phyloP scores from a whole-genome alignment of 1,140 invertebrate genomes.

The Drusus annulatus region DNA sequence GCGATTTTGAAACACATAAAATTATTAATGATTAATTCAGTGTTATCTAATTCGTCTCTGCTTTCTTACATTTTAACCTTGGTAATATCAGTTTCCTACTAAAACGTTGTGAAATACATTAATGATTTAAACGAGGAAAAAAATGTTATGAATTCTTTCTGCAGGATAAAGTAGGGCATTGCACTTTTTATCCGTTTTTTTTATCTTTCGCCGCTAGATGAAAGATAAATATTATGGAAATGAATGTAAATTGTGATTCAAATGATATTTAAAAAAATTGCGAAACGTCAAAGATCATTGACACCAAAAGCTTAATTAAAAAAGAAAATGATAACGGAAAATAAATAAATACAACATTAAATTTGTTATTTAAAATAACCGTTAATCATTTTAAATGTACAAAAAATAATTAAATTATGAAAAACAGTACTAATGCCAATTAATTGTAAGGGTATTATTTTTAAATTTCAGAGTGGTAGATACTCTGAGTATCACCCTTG shows the following conservation, averaged over 20 bases:
- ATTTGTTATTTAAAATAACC: too few relatives aligned
- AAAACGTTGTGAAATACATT: neutral
- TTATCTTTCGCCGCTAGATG: neutral
- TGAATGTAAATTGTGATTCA: neutral
- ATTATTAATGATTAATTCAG: too few relatives aligned
- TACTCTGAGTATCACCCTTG: too few relatives aligned
- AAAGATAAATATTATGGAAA: neutral
- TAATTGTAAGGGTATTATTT: too few relatives aligned
- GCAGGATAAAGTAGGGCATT: neutral
- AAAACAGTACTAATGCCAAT: too few relatives aligned
- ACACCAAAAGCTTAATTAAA: neutral
- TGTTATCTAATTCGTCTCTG: neutral
- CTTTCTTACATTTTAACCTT: conserved; percentile 6
- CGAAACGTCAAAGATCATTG: neutral
- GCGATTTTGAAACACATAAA: too few relatives aligned
- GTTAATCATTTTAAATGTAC: too few relatives aligned
- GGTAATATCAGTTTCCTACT: conserved; percentile 4
- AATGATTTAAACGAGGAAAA: conserved; percentile 19
- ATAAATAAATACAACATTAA: too few relatives aligned
- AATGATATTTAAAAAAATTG: neutral
- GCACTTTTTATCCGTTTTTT: neutral
- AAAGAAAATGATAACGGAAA: too few relatives aligned
- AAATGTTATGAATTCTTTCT: neutral
- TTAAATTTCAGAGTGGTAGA: too few relatives aligned
- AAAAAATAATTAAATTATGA: too few relatives aligned